Base-by-base conservation (phyloP, 2,888 invertebrate species). In the Galerucella nymphaeae region DNA sequence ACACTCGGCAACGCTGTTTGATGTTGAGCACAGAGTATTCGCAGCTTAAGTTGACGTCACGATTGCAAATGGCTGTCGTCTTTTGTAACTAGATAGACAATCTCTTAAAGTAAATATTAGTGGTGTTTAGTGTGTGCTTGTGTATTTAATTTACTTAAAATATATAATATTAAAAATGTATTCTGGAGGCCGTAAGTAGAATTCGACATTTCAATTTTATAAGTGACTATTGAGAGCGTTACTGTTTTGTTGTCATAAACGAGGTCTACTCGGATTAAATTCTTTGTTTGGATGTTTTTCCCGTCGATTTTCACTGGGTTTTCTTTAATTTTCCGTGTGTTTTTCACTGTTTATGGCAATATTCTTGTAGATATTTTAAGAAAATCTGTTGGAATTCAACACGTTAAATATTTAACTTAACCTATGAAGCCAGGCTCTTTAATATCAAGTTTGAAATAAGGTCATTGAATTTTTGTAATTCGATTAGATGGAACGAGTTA, bases 41-140 rank as follows among this genome's bases (percentile, higher is more conserved):
- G 41, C 65, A 53, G n/a, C 53, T 63, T 13, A 13, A 20, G 68
- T 74, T 85, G 85, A 85, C 85, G 85, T 85, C 85, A 85, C 81
- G 75, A 83, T 86, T 86, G 85, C 87, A 87, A 86, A 87, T 87
- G 87, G 86, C 86, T 82, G 86, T 85, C 85, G 80, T 79, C 84
- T 84, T 84, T 80, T 82, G 81, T 84, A 83, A 84, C 78, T 78
- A 82, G 82, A 77, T 81, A 84, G 81, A 83, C 81, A 82, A 80
- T 82, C 84, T 84, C 84, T 76, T 77, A 75, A 78, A 76, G 67
- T 64, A 72, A 53, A 82, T 72, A 81, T 78, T 84, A 83, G 84
- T 85, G 84, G 85, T 84, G 85, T 84, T 84, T 83, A 50, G 82
- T 80, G 84, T 85, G 85, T 85, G 84, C 82, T 82, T 83, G 85